phyloP scores from a whole-genome alignment of 2,113 vertebrate species.

The Ibidorhyncha struthersii region DNA sequence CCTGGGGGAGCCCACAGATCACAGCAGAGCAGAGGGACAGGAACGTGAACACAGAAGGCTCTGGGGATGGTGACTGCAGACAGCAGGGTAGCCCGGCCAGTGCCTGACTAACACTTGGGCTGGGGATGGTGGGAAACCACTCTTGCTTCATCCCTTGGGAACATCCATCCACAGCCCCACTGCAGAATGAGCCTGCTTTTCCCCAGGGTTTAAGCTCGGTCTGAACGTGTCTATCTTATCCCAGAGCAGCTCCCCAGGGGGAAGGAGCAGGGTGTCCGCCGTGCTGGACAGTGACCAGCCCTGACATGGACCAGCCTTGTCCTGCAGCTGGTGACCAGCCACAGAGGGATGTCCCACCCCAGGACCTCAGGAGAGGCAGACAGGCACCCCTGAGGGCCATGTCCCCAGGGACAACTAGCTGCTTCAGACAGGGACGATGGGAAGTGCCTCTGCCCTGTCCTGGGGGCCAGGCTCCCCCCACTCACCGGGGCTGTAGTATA shows the following conservation, averaged over 20 bases:
- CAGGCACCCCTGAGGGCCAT: background rate
- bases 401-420: background rate
- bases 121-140: background rate
- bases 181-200: background rate
- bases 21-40: background rate
- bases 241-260: background rate
- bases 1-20: background rate
- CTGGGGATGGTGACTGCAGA: background rate
- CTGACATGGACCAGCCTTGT: background rate
- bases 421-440: background rate
- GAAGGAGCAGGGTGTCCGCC: accelerated
- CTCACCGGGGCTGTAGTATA: conserved; percentile 42
- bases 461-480: background rate
- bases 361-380: background rate
- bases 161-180: background rate
- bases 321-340: background rate
- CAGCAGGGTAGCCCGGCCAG: accelerated
- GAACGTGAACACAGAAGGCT: background rate
- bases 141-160: background rate
- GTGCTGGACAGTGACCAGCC: background rate
- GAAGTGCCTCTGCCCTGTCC: accelerated
- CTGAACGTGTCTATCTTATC: background rate
- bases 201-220: background rate
- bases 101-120: too few species aligned
- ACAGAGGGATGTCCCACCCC: background rate